Evolutionary conservation across 2,888 invertebrate species (phyloP).

Genomic region (Gonocerus acuteangulatus): DNA sequence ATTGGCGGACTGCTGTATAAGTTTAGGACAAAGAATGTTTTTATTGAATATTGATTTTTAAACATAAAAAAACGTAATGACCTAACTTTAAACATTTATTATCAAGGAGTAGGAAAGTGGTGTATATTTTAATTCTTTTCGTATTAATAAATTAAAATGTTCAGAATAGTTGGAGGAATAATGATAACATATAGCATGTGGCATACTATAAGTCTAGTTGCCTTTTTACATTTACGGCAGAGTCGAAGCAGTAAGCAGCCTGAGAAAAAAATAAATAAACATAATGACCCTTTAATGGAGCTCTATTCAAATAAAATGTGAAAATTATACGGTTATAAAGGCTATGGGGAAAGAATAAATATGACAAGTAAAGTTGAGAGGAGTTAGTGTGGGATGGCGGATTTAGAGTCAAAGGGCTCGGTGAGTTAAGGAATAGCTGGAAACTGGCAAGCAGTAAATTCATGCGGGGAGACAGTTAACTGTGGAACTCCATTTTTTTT

Average conservation of each 20-base stretch:
- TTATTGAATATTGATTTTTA: too few species aligned
- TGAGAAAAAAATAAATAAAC: slow-evolving; percentile 17
- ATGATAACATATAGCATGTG: too few species aligned
- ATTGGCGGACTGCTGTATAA: too few species aligned
- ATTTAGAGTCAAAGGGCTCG: not conserved
- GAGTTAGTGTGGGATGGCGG: slow-evolving; percentile 14
- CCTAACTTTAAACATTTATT: too few species aligned
- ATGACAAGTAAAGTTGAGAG: slow-evolving; percentile 22
- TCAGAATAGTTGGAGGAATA: too few species aligned
- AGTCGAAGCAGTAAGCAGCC: not conserved
- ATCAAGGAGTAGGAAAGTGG: too few species aligned
- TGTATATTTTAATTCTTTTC: too few species aligned
- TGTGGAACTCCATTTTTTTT: slow-evolving; percentile 12
- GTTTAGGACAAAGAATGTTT: too few species aligned
- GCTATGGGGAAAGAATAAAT: slow-evolving; percentile 20
- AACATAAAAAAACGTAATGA: too few species aligned
- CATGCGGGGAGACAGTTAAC: slow-evolving; percentile 18
- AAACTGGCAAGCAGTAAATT: slow-evolving; percentile 20
- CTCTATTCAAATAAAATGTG: slow-evolving; percentile 22
- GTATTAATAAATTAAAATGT: too few species aligned
- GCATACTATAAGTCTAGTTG: too few species aligned
- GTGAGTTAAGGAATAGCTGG: slow-evolving; percentile 23
- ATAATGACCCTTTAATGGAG: slow-evolving; percentile 18
- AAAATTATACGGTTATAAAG: slow-evolving; percentile 26
- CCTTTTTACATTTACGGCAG: too few species aligned